A percentile compares a stretch with the other conserved stretches of the same genome.
These are phyloP conservation scores for Phymatocera aterrima DNA, from an alignment of 2,888 invertebrate genomes.

Conservation along the genomic window DNA sequence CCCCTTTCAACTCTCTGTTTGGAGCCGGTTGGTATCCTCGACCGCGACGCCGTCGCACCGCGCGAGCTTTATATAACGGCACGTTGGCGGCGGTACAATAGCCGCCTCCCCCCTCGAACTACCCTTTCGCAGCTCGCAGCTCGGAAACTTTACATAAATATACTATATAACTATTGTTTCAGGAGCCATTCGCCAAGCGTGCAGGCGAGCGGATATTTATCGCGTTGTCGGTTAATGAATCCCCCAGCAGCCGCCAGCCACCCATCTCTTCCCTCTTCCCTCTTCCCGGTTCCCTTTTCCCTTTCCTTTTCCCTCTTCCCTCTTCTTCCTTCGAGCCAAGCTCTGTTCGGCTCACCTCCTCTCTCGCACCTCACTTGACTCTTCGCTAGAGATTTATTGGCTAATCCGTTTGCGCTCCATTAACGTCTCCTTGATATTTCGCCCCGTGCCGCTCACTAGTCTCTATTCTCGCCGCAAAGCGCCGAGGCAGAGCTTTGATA, in stretches of 20 bases:
- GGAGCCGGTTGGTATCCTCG: conserved; percentile 10
- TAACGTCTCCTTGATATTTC: conserved; percentile 41
- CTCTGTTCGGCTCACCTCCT: conserved; percentile 24
- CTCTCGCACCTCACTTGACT: conserved; percentile 44
- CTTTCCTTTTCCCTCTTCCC: too few species aligned
- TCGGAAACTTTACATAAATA: conserved; percentile 71
- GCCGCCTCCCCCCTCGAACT: conserved; percentile 5
- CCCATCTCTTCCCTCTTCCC: neutral
- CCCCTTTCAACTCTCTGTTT: neutral
- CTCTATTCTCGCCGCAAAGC: neutral
- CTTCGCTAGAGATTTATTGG: conserved; percentile 64
- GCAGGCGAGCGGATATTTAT: conserved; percentile 65
- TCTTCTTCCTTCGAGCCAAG: too few species aligned
- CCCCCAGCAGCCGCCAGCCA: conserved; percentile 55
- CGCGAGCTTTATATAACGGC: conserved; percentile 26
- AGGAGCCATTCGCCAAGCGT: conserved; percentile 57
- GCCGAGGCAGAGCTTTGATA: neutral
- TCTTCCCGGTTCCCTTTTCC: too few species aligned
- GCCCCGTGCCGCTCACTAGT: conserved; percentile 5
- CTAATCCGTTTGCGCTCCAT: conserved; percentile 52
- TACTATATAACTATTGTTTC: conserved; percentile 71
- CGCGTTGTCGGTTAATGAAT: conserved; percentile 69
- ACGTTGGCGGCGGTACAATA: conserved; percentile 23
- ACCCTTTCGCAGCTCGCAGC: conserved; percentile 42
- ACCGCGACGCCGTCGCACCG: neutral